A percentile compares a stretch with the other conserved stretches of the same genome.
These are phyloP conservation scores for Bos javanicus DNA, from an alignment of 2,113 vertebrate genomes.

Conservation along the genomic window DNA sequence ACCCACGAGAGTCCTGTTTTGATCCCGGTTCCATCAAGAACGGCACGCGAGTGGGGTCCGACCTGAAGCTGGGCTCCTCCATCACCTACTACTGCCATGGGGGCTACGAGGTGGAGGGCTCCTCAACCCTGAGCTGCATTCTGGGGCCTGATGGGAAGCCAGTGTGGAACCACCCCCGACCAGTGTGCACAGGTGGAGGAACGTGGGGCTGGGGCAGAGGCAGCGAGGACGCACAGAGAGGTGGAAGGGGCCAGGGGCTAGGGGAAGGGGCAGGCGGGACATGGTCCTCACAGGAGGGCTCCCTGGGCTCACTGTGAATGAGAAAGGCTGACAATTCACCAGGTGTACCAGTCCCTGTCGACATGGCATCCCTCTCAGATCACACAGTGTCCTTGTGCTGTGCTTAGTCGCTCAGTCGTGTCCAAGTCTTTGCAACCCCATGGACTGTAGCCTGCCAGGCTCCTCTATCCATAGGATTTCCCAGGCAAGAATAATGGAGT, in stretches of 20 bases:
- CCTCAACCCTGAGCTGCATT: conserved; percentile 90
- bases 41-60: conserved; percentile 89
- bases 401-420: not conserved
- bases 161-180: conserved; percentile 92
- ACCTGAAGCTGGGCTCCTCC: conserved; percentile 93
- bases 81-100: conserved; percentile 95
- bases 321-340: not conserved
- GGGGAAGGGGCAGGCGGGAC: too few relatives aligned
- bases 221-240: accelerated
- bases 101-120: conserved; percentile 93
- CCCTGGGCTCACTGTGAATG: not conserved
- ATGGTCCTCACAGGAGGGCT: not conserved
- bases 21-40: conserved; percentile 94
- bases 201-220: accelerated
- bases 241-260: not conserved
- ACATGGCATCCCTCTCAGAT: not conserved
- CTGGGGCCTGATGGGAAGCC: conserved; percentile 95
- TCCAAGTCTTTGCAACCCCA: not conserved
- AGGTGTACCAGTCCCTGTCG: not conserved
- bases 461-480: not conserved
- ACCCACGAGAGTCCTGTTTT: conserved; percentile 98
- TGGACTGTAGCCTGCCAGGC: not conserved
- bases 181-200: conserved; percentile 91
- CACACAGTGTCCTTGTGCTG: too few relatives aligned
- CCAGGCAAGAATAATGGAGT: not conserved